Base-by-base conservation (phyloP, 1,140 invertebrate species). In the Ericerus pela region DNA sequence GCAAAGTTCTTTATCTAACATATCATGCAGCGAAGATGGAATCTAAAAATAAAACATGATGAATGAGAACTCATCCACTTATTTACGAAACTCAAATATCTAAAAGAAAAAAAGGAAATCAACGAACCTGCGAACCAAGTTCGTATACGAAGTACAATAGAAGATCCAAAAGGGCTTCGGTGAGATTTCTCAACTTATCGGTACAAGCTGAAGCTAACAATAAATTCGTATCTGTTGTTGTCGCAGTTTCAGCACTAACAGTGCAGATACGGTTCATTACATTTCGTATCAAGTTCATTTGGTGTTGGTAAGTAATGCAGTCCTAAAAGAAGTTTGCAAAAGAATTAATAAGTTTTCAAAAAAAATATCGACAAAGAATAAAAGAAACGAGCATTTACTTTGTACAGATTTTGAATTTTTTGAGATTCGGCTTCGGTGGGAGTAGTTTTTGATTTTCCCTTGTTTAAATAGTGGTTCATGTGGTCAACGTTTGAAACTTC, bases 91-190 rank as follows among this genome's bases (percentile, higher is more conserved):
- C 16, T 38, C 6, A 55, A 24, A 37, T 18, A 38, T 11, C n/a
- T 37, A 41, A 6, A 55, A 52, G 16, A 52, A 27, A 18, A 43
- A 43, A 43, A 8, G 5, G 38, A 16, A 22, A 43, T 43, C 10
- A 43, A n/a, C 8, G 66, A 75, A 72, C 54, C 62, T 68, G 41
- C 69, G 67, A 55, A 29, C 71, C 72, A 68, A 82, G 74, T 76
- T 74, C 71, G 52, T 75, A 72, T 11, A 70, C 76, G 59, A 76
- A 82, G 61, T 79, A 82, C 37, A 88, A 69, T 4, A 93, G 68
- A 54, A 86, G 79, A 64, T 91, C 87, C 1, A 90, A 75, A 14
- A 91, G 65, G 60, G 79, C 80, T 70, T 91, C 85, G 2, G 81
- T 79, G 0, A 93, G 75, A 22, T 86, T 77, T 29, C 82, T 73